Base-by-base conservation (phyloP, 2,113 vertebrate genomes). In the Cyanistes caeruleus region DNA sequence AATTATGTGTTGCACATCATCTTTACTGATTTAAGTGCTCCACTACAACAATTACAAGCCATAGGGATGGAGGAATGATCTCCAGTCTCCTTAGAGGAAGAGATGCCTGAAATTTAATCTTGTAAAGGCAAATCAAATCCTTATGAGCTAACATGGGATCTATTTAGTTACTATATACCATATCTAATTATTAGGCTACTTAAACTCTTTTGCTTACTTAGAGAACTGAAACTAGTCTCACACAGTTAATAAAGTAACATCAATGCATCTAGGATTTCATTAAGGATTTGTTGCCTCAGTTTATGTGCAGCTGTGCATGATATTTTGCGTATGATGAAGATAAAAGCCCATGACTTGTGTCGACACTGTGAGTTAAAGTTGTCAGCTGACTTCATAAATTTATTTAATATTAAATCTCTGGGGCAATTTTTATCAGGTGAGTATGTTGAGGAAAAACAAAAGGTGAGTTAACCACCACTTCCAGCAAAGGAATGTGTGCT, bases 391-490 rank as follows among this genome's bases (percentile, higher is more conserved):
- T 69, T 89, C 17, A 63, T 58, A n/a, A 10, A 30, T 89, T 46
- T 58, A 6, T 79, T 68, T 70, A 75, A 65, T 69, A 86, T 44
- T 70, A 64, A 90, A 70, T 81, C 59, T 90, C n/a, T 77, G 72
- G 28, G 64, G 44, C 58, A 68, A 10, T 93, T 87, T 49, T 86
- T 22, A 90, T 85, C 4, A 25, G 58, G 60, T 84, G 59, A 96
- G 72, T 73, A 15, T 48, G n/a, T 1, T 88, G 74, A 89, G 31
- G 59, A 39, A 51, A 92, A 89, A 39, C 53, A 94, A 68, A 93
- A 94, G 88, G 93, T 96, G 82, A 95, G 86, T 92, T 75, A 86
- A 58, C 49, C 2, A 17, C 52, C 30, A 39, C 35, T 81, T 90
- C 33, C 73, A 91, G 76, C 44, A 92, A 70, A 94, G 80, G 39